Evolutionary conservation across 1,140 invertebrate species (phyloP).

Genomic region (Drosophila bocki): DNA sequence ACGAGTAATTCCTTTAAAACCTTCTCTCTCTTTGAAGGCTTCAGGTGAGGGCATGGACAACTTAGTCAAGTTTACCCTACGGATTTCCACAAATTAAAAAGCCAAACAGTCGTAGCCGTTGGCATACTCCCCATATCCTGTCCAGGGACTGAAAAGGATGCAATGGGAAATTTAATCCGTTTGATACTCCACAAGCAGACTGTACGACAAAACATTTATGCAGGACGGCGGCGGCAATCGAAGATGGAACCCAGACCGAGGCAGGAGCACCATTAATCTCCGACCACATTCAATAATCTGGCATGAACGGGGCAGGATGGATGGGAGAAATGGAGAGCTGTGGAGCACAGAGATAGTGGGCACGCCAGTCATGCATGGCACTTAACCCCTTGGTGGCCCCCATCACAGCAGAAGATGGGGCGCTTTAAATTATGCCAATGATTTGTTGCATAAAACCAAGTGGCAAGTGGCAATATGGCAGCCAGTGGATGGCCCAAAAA

Average conservation of each 20-base stretch:
- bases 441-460: constrained; percentile 82
- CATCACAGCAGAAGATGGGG: constrained; percentile 25
- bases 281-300: constrained; percentile 82
- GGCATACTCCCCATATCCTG: not conserved
- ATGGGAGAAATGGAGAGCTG: constrained; percentile 25
- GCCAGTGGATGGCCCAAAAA: constrained; percentile 72
- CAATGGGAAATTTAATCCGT: constrained; percentile 28
- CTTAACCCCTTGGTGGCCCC: constrained; percentile 60
- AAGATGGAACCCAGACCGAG: constrained; percentile 29
- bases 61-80: constrained; percentile 11
- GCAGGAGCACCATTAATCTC: constrained; percentile 75
- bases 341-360: constrained; percentile 22
- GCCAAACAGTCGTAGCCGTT: constrained; percentile 12
- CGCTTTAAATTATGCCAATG: constrained; percentile 82
- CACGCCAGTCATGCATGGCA: constrained; percentile 60
- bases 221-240: constrained; percentile 9
- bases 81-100: constrained; percentile 23
- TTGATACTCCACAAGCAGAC: constrained; percentile 17
- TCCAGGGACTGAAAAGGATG: not conserved
- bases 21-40: not conserved
- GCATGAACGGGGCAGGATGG: constrained; percentile 29
- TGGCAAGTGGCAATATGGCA: constrained; percentile 75
- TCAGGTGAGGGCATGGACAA: constrained; percentile 6
- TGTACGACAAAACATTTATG: constrained; percentile 35
- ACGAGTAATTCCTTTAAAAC: not conserved